phyloP scores from a whole-genome alignment of 2,113 vertebrate species.

The Ptychochromis oligacanthus region DNA sequence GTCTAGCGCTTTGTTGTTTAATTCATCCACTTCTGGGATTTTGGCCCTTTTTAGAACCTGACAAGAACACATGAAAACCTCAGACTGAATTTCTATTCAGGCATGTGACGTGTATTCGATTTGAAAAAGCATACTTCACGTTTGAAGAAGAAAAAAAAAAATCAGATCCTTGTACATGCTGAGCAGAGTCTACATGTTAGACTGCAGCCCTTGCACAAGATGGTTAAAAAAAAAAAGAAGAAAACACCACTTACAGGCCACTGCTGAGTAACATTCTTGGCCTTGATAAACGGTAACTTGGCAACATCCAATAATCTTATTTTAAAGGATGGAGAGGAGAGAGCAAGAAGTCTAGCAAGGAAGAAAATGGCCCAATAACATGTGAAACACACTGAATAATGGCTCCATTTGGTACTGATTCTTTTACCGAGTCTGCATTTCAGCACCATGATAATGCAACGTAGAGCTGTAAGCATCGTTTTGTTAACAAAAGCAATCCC shows the following conservation, averaged over 20 bases:
- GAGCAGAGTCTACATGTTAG: conserved; percentile 32
- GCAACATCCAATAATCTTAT: conserved; percentile 65
- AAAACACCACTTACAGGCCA: conserved; percentile 44
- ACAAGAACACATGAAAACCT: conserved; percentile 8
- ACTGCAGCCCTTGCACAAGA: conserved; percentile 29
- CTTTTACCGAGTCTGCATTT: conserved; percentile 12
- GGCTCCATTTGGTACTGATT: conserved; percentile 7
- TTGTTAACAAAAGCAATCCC: not conserved
- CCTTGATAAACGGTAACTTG: conserved; percentile 62
- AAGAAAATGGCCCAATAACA: conserved; percentile 22
- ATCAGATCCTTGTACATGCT: conserved; percentile 27
- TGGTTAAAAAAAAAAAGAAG: not conserved
- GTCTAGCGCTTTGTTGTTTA: not conserved
- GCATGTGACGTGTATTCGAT: not conserved
- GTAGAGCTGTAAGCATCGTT: not conserved
- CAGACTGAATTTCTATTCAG: conserved; percentile 18
- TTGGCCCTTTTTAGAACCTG: not conserved
- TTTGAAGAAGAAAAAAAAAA: conserved; percentile 20
- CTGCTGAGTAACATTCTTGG: conserved; percentile 69
- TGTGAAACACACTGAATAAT: conserved; percentile 24
- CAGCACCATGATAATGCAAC: not conserved
- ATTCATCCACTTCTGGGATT: conserved; percentile 12
- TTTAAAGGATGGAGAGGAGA: conserved; percentile 32
- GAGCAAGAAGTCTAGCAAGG: not conserved
- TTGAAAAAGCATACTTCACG: not conserved